Conservation (phyloP, 2,888 invertebrate genomes). For the Macrophya annulata region DNA sequence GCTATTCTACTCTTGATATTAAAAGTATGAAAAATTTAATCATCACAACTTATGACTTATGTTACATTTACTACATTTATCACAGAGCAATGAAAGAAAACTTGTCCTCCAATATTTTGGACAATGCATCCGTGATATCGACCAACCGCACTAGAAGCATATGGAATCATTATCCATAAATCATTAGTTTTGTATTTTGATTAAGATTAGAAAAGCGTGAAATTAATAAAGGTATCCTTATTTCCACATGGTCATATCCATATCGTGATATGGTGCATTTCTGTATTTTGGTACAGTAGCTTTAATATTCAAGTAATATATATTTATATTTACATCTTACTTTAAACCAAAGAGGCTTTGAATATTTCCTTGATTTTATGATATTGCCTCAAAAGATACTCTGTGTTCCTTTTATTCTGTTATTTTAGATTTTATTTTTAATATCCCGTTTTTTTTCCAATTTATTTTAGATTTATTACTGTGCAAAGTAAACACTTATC, state of each 20-base stretch:
- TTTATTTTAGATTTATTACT: neutral
- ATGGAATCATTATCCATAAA: conserved; percentile 55
- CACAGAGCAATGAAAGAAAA: conserved; percentile 67
- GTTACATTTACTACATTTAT: conserved; percentile 56
- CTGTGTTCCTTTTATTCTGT: conserved; percentile 1
- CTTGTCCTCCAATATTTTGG: conserved; percentile 63
- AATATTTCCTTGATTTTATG: neutral
- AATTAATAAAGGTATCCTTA: neutral
- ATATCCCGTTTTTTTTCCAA: neutral
- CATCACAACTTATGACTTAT: neutral
- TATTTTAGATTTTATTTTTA: neutral
- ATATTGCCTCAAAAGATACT: conserved; percentile 19
- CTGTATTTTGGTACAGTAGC: conserved; percentile 46
- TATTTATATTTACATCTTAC: conserved; percentile 8
- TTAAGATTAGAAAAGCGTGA: neutral
- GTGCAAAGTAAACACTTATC: neutral
- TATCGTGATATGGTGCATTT: conserved; percentile 13
- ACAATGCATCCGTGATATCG: conserved; percentile 10
- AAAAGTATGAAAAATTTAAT: neutral
- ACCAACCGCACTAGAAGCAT: conserved; percentile 49
- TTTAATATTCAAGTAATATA: conserved; percentile 23
- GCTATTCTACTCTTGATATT: conserved; percentile 1
- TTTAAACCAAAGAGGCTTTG: conserved; percentile 17
- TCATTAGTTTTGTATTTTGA: conserved; percentile 5
- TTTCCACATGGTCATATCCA: conserved; percentile 12